Percentiles rank a stretch among this genome's conserved stretches.
Conservation (phyloP, 2,113 vertebrate genomes). For the Pheucticus melanocephalus region DNA sequence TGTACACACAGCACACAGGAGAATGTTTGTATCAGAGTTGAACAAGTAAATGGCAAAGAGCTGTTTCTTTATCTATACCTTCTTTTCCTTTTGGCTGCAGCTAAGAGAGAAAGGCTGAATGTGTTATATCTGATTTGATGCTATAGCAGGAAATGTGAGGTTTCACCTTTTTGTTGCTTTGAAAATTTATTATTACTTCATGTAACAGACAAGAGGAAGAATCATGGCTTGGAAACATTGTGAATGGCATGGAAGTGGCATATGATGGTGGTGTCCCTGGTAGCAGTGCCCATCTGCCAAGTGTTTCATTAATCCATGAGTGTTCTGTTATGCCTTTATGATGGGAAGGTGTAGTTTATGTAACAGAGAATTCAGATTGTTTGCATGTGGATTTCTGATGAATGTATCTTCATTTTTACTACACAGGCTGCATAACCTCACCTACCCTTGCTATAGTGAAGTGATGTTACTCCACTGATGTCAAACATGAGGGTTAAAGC, state of each 20-base stretch:
- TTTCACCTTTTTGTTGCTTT: neutral
- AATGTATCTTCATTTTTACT: neutral
- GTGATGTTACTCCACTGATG: neutral
- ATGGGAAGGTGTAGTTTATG: neutral
- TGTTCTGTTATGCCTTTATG: neutral
- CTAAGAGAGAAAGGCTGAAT: neutral
- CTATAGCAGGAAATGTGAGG: neutral
- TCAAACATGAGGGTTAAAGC: neutral
- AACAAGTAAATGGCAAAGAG: neutral
- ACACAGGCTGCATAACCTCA: neutral
- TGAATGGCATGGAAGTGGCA: too few relatives aligned
- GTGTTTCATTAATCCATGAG: neutral
- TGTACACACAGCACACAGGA: neutral
- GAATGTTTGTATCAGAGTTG: neutral
- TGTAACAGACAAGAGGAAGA: neutral
- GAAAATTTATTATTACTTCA: rapidly evolving
- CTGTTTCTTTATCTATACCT: neutral
- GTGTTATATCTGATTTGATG: neutral
- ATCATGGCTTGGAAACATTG: neutral
- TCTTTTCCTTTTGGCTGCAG: neutral
- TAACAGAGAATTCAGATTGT: neutral
- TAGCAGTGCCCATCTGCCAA: neutral
- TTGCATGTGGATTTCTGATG: neutral
- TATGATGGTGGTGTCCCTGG: neutral
- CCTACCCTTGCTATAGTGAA: neutral